A percentile compares a stretch with the other conserved stretches of the same genome.
Evolutionary conservation across 2,888 invertebrate species (phyloP).

Genomic region (Machimus atricapillus): DNA sequence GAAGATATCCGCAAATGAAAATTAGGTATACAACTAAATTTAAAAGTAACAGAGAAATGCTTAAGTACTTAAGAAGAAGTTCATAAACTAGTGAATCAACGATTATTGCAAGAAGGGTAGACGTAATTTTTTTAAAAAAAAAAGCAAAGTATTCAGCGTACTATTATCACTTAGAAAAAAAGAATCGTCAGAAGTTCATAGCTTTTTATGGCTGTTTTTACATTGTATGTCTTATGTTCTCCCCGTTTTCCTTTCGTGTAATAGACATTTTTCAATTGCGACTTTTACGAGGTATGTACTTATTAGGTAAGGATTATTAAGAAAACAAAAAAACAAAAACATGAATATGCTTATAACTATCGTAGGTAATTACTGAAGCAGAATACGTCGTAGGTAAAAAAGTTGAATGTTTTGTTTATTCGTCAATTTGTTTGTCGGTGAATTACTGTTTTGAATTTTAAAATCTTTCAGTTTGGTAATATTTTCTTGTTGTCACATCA

Average conservation of each 20-base stretch:
- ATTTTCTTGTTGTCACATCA: no score
- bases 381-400: not conserved
- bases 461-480: not conserved
- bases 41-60: constrained; percentile 6
- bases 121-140: constrained; percentile 16
- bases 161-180: constrained; percentile 3
- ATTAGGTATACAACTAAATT: constrained; percentile 26
- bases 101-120: constrained; percentile 29
- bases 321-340: not conserved
- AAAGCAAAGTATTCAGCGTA: not conserved
- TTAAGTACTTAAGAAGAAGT: constrained; percentile 25
- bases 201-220: constrained; percentile 24
- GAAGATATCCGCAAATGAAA: not conserved
- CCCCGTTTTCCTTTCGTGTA: not conserved
- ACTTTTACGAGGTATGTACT: constrained; percentile 19
- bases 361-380: constrained; percentile 27
- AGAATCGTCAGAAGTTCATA: not conserved
- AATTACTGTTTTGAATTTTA: not conserved
- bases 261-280: constrained; percentile 3
- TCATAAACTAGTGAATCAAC: constrained; percentile 28
- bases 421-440: not conserved
- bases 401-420: not conserved
- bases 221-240: not conserved
- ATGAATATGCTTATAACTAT: constrained; percentile 23
- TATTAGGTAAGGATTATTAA: constrained; percentile 16